Evolutionary conservation across 1,140 invertebrate genomes (phyloP).

Genomic region (Pseudomyrmex flavicornis): DNA sequence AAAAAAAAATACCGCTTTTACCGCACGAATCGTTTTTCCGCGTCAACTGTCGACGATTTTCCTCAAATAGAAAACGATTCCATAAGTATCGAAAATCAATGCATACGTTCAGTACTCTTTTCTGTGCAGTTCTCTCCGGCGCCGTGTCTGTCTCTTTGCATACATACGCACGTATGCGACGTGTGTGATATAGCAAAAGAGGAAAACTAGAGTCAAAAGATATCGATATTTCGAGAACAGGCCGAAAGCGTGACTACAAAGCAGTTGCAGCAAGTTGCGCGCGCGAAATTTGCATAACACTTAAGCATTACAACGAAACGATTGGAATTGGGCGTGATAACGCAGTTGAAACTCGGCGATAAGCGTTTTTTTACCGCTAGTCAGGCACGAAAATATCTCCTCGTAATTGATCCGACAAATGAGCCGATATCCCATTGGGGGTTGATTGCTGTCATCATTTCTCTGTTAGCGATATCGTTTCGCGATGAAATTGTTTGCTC

Average conservation of each 20-base stretch:
- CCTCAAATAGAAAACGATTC: conserved; percentile 20
- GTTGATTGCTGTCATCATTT: conserved; percentile 23
- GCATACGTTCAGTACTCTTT: not conserved
- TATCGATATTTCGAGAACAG: conserved; percentile 31
- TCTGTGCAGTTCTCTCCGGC: not conserved
- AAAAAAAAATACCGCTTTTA: conserved; percentile 41
- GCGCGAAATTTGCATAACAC: conserved; percentile 55
- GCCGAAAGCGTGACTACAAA: conserved; percentile 36
- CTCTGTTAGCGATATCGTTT: conserved; percentile 33
- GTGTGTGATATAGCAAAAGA: not conserved
- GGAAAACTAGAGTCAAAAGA: conserved; percentile 13
- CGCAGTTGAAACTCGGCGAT: conserved; percentile 11
- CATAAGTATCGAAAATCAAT: conserved; percentile 51
- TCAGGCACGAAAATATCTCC: conserved; percentile 17
- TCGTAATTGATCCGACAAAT: conserved; percentile 20
- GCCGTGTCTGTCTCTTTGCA: not conserved
- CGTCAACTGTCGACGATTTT: conserved; percentile 27
- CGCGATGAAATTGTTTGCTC: conserved; percentile 30
- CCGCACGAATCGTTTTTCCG: conserved; percentile 1
- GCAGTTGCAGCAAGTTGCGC: not conserved
- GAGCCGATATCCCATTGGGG: conserved; percentile 34
- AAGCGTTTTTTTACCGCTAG: conserved; percentile 36
- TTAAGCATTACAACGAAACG: conserved; percentile 28
- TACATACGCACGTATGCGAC: conserved; percentile 14
- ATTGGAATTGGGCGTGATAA: conserved; percentile 51